Evolutionary conservation across 2,113 vertebrate species (phyloP), one percentile per base, ranked within the genome.

Genomic region (Chaetodon trifascialis): DNA sequence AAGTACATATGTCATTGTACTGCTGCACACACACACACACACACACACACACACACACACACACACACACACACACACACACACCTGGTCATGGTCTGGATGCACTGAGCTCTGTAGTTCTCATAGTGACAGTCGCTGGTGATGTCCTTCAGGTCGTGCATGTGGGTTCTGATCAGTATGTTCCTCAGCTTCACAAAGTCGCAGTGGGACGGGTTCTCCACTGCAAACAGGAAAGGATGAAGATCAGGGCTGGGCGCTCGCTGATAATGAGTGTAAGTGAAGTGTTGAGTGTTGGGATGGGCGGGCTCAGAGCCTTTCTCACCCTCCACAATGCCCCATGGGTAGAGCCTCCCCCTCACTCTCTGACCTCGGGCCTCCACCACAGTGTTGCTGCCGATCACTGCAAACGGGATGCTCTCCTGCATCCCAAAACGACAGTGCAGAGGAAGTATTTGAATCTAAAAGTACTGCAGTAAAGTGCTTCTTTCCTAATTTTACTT

Each of bases 261-360:
- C 9, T 19, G 4, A 6, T 2, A 17, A n/a, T 60, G 6, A 15
- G 9, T 0, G 30, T 14, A 59, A 74, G 56, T 11, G 56, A 21
- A 25, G 51, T 8, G 51, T n/a, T 10, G n/a, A 40, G 54, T 44
- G 23, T 7, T 12, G 71, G 15, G 16, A 40, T 1, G 2, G 74
- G 38, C 17, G 4, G 40, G 46, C 21, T 1, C 34, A 30, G 60
- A 66, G 67, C 3, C 71, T 10, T 25, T 72, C 88, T 79, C 70
- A 94, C 94, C 94, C 84, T 95, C 94, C 58, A 94, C 94, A 3
- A 95, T 88, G 60, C 94, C 94, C 94, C 94, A 95, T 11, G 94
- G 94, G 85, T 95, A 95, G 4, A 94, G 90, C 58, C 94, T 75
- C 46, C 94, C 94, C 84, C 94, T 83, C 46, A 95, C 87, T 17